Base-by-base conservation (phyloP, 2,797 vertebrate genomes). In the Babyrousa celebensis region DNA sequence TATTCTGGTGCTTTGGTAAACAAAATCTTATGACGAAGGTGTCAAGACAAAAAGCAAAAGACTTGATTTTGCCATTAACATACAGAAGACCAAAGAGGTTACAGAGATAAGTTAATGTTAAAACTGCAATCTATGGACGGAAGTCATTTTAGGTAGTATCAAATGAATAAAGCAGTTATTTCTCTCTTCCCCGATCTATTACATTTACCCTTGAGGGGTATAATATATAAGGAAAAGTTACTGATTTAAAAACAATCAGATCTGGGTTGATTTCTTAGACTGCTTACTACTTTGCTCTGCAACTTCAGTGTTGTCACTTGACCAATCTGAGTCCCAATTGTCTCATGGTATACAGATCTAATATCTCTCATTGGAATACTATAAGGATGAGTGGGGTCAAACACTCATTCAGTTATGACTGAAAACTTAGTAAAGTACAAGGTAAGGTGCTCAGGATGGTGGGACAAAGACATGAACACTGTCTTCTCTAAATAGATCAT, bases 51-150 rank as follows among this genome's bases (percentile, higher is more conserved):
- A 0, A 67, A 62, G 11, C 12, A 43, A 67, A 94, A 89, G 43
- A 10, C 60, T 87, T 92, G 75, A 94, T 67, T 92, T 82, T 92
- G 43, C 52, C 54, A 84, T 78, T 95, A 71, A 91, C 75, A 88
- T 75, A 82, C 0, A 75, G 67, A 95, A 93, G 67, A 78, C 62
- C 52, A 82, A 75, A 63, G 62, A 11, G 23, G 21, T 75, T 79
- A 94, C 0, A 85, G 40, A 88, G 91, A 62, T 32, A 90, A 79
- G 18, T 65, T 87, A 85, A 67, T 36, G 17, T 21, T 48, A 85
- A 96, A 60, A 91, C 0, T 84, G 18, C 9, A 68, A 56, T 40
- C n/a, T 85, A 83, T 0, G 0, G 16, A 85, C 62, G 5, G 27
- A 85, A 82, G 43, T 93, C 54, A 91, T 62, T 95, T 86, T 56